Conservation (phyloP, 23 tunicate genomes). For the Trididemnum clinides region DNA sequence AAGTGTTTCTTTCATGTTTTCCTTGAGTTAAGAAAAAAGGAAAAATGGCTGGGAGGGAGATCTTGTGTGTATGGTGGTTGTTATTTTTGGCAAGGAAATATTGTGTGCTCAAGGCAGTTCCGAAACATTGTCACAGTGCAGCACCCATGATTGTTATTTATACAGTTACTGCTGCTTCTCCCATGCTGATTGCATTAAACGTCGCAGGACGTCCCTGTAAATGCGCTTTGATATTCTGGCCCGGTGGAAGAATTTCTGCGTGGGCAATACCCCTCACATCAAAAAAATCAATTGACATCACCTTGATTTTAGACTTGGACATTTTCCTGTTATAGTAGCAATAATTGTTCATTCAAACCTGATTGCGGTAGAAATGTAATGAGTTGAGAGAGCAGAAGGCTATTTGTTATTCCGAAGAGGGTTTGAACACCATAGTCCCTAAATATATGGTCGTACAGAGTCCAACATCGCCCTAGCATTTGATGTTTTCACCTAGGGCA, state of each 20-base stretch:
- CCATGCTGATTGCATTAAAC: not conserved
- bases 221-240: not conserved
- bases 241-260: not conserved
- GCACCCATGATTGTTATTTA: not conserved
- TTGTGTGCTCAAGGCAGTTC: not conserved
- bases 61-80: slow-evolving; percentile 3
- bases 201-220: not conserved
- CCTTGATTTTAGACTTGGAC: not conserved
- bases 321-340: too few species aligned
- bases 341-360: too few species aligned
- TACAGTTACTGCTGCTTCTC: not conserved
- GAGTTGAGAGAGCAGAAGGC: too few species aligned
- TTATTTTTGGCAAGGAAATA: not conserved
- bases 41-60: slow-evolving; percentile 1
- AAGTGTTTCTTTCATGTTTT: not conserved
- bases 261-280: not conserved
- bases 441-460: too few species aligned
- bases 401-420: too few species aligned
- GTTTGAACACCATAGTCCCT: too few species aligned
- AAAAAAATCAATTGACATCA: not conserved
- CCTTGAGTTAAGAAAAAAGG: not conserved
- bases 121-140: not conserved
- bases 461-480: too few species aligned
- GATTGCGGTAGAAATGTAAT: too few species aligned
- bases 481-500: too few species aligned